A percentile compares a stretch with the other conserved stretches of the same genome.
phyloP scores from a whole-genome alignment of 1,140 invertebrate species.

The Drosophila paulistorum region DNA sequence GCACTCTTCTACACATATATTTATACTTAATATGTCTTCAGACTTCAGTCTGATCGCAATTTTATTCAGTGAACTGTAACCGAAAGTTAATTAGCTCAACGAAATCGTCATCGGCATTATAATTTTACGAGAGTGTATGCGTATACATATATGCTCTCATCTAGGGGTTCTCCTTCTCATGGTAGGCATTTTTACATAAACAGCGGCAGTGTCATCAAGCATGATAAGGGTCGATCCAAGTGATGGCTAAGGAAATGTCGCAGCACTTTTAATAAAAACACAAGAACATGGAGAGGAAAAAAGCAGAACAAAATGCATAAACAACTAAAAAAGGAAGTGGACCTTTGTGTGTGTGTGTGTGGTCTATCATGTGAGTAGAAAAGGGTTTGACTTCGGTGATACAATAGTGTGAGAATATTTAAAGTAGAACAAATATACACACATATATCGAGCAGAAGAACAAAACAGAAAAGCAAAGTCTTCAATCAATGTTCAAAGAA shows the following conservation, averaged over 20 bases:
- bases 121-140: background rate
- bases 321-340: slow-evolving; percentile 36
- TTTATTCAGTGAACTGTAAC: slow-evolving; percentile 76
- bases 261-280: slow-evolving; percentile 18
- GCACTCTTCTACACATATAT: slow-evolving; percentile 33
- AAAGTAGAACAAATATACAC: slow-evolving; percentile 2
- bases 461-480: background rate
- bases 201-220: slow-evolving; percentile 33
- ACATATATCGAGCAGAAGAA: background rate
- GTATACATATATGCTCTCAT: background rate
- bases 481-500: background rate
- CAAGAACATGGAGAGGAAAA: slow-evolving; percentile 14
- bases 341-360: slow-evolving; percentile 25
- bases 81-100: slow-evolving; percentile 77
- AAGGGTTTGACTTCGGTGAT: slow-evolving; percentile 31
- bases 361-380: slow-evolving; percentile 35
- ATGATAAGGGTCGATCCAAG: slow-evolving; percentile 52
- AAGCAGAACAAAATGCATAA: slow-evolving; percentile 32
- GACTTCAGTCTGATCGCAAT: slow-evolving; percentile 48
- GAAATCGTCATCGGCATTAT: slow-evolving; percentile 47
- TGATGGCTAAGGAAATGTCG: slow-evolving; percentile 18
- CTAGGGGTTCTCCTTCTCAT: slow-evolving; percentile 28
- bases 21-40: slow-evolving; percentile 53
- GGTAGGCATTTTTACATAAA: slow-evolving; percentile 43
- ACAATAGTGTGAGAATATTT: slow-evolving; percentile 34